Conservation (phyloP, 2,888 invertebrate genomes). For the Julus scandinavius region DNA sequence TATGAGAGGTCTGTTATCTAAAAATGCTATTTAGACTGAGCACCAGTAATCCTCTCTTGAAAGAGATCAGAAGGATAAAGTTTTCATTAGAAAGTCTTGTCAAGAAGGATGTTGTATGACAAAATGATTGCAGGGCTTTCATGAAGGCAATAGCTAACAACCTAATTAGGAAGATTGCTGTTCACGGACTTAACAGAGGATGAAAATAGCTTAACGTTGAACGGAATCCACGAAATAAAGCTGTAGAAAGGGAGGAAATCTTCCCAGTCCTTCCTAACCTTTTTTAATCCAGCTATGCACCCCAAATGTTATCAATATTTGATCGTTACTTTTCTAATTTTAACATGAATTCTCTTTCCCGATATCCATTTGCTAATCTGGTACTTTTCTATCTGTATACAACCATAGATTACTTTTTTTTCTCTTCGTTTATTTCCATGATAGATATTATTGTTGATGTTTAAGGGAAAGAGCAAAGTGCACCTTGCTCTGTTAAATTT, state of each 20-base stretch:
- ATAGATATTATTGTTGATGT: background rate
- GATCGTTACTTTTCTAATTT: background rate
- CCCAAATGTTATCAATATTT: conserved; percentile 9
- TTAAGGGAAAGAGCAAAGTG: background rate
- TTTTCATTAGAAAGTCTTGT: conserved; percentile 45
- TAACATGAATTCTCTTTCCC: background rate
- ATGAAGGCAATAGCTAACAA: conserved; percentile 40
- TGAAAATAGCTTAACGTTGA: conserved; percentile 20
- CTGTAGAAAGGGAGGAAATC: background rate
- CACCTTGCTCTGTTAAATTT: background rate
- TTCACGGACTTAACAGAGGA: conserved; percentile 30
- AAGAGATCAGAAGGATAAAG: conserved; percentile 43
- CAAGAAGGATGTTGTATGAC: conserved; percentile 36
- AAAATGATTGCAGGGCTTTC: conserved; percentile 37
- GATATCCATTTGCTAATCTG: background rate
- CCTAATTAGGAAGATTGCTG: conserved; percentile 45
- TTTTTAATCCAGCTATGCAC: background rate
- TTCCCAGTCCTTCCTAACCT: background rate
- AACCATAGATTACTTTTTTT: background rate
- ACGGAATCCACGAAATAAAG: conserved; percentile 10
- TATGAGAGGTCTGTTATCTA: background rate
- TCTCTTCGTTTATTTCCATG: background rate
- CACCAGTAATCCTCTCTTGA: conserved; percentile 22
- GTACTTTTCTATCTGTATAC: background rate
- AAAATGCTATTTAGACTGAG: background rate